These are phyloP conservation scores for Gyrodactylus bullatarudis DNA, from an alignment of 1,140 invertebrate species.

Conservation along the genomic window DNA sequence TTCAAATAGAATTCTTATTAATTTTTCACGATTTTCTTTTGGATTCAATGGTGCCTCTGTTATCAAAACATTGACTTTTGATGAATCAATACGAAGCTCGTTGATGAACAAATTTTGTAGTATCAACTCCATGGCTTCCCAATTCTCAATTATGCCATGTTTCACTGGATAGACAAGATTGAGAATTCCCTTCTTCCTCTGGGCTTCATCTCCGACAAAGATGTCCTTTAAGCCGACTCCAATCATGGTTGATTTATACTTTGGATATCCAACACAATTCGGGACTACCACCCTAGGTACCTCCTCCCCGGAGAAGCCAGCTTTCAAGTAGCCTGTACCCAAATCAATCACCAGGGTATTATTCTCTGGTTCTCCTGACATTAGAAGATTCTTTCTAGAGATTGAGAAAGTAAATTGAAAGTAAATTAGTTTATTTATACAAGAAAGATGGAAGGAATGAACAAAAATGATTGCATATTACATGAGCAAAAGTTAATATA, in stretches of 20 bases:
- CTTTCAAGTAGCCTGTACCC: background rate
- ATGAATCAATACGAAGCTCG: conserved; percentile 50
- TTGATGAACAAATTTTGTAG: conserved; percentile 33
- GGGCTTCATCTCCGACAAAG: conserved; percentile 17
- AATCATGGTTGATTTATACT: background rate
- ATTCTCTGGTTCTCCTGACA: background rate
- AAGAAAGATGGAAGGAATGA: too few species aligned
- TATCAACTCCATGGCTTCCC: conserved; percentile 43
- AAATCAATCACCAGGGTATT: background rate
- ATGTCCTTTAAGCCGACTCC: conserved; percentile 13
- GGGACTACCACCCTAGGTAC: background rate
- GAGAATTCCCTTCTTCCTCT: conserved; percentile 31
- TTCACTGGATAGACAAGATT: conserved; percentile 16
- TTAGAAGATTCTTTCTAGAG: too few species aligned
- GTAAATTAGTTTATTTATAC: too few species aligned
- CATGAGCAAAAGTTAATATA: too few species aligned
- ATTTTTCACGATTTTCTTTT: conserved; percentile 6
- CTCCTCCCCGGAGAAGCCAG: background rate
- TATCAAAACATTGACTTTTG: conserved; percentile 47
- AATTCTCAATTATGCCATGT: conserved; percentile 18
- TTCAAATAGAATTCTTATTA: conserved; percentile 45
- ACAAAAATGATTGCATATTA: too few species aligned
- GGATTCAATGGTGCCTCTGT: conserved; percentile 11
- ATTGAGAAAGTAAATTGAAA: too few species aligned
- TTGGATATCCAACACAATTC: background rate